phyloP scores from a whole-genome alignment of 2,113 vertebrate species.

The Phrynocephalus versicolor region DNA sequence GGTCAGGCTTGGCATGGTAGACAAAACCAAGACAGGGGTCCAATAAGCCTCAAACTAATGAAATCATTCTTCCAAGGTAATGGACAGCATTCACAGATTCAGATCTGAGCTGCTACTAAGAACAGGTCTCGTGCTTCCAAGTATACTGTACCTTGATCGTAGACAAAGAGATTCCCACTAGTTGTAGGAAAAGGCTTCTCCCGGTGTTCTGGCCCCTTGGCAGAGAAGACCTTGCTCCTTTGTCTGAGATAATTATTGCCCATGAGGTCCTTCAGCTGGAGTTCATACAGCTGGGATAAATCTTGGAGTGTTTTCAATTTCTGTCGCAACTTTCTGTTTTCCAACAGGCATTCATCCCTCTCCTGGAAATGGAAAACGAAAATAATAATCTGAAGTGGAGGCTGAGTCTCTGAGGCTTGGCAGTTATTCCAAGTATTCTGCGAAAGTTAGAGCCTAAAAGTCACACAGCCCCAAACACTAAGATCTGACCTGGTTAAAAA shows the following conservation, averaged over 20 bases:
- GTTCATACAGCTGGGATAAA: conserved; percentile 73
- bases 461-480: too few species aligned
- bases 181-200: conserved; percentile 61
- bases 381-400: neutral
- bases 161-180: conserved; percentile 82
- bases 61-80: neutral
- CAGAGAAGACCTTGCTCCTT: conserved; percentile 50
- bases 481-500: too few species aligned
- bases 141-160: conserved; percentile 80
- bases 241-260: conserved; percentile 75
- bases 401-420: neutral
- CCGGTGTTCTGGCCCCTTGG: conserved; percentile 30
- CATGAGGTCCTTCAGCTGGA: conserved; percentile 80
- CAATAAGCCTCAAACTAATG: neutral
- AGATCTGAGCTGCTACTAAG: neutral
- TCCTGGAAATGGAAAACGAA: conserved; percentile 60
- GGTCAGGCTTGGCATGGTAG: neutral
- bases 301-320: conserved; percentile 80
- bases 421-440: neutral
- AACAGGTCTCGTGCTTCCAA: neutral
- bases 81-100: neutral
- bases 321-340: conserved; percentile 74
- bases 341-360: conserved; percentile 73
- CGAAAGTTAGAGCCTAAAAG: too few species aligned
- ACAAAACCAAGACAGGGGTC: neutral